Base-by-base conservation (phyloP, 2,888 invertebrate species). In the Drosophila acutilabella region DNA sequence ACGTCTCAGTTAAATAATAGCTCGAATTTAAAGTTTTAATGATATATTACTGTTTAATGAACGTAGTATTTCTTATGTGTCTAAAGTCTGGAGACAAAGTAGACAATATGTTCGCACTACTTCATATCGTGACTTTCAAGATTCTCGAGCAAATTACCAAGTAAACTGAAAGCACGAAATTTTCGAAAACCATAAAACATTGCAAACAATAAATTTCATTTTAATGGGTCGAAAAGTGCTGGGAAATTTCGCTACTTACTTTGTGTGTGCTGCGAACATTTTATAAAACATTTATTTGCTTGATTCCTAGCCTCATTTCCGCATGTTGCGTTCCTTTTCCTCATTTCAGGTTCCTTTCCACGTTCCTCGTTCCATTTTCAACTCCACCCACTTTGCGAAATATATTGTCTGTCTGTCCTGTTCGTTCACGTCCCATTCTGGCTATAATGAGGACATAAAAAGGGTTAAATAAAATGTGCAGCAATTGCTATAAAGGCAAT, bases 231-330 rank as follows among this genome's bases (percentile, higher is more conserved):
- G 71, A 64, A 85, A 81, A 83, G 74, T 67, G 62, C 62, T 50
- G 64, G 64, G 64, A 75, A 80, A 76, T 71, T 71, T 69, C 61
- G 77, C 68, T 78, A 68, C 75, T 81, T 71, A 71, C 68, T 73
- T 62, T 72, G 53, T 68, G 64, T 74, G 64, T 74, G 64, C 78
- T 71, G 80, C 74, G 71, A 86, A 82, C 89, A 84, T 88, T 87
- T 88, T 88, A 87, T 86, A 88, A 87, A 88, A 88, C 86, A 88
- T 87, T 88, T 88, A 87, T 88, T 87, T 88, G 87, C 86, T 87
- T 87, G 86, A 87, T 88, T 87, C 87, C 81, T 87, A 87, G 89
- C 87, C 87, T 81, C 87, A 87, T 88, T 87, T 87, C 87, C 86
- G 78, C 66, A 57, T 61, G 58, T 64, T 61, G 62, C 65, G 59